A percentile compares a stretch with the other conserved stretches of the same genome.
These are phyloP conservation scores for Conistra vaccinii DNA, from an alignment of 2,888 invertebrate species.

Conservation along the genomic window DNA sequence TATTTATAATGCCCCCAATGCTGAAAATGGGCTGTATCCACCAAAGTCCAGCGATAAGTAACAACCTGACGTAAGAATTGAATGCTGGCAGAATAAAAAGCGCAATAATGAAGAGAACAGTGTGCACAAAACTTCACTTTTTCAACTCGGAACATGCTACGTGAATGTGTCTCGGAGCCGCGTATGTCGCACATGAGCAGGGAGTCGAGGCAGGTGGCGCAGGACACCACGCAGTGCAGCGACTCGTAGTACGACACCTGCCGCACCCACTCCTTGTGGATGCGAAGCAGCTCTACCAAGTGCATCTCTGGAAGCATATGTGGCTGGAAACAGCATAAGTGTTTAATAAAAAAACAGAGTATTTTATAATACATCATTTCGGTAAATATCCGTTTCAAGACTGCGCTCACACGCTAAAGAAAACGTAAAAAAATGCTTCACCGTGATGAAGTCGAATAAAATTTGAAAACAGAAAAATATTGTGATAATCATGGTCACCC, in stretches of 20 bases:
- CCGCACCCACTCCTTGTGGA: slow-evolving; percentile 93
- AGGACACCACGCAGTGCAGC: slow-evolving; percentile 93
- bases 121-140: slow-evolving; percentile 75
- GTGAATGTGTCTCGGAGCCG: slow-evolving; percentile 86
- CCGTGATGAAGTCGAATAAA: background rate
- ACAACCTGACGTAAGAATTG: background rate
- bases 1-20: background rate
- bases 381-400: background rate
- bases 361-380: background rate
- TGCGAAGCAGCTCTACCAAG: slow-evolving; percentile 89
- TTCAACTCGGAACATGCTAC: slow-evolving; percentile 90
- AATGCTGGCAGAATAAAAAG: background rate
- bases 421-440: background rate
- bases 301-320: slow-evolving; percentile 87
- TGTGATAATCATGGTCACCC: slow-evolving; percentile 73
- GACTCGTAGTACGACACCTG: slow-evolving; percentile 93
- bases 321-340: slow-evolving; percentile 73
- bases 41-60: background rate
- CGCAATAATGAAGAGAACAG: background rate
- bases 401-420: background rate
- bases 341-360: background rate
- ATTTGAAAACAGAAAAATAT: background rate
- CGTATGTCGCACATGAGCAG: slow-evolving; percentile 92
- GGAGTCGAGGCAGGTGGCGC: slow-evolving; percentile 91
- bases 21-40: background rate